A percentile compares a stretch with the other conserved stretches of the same genome.
phyloP scores from a whole-genome alignment of 2,113 vertebrate species.

The Erinaceus europaeus region DNA sequence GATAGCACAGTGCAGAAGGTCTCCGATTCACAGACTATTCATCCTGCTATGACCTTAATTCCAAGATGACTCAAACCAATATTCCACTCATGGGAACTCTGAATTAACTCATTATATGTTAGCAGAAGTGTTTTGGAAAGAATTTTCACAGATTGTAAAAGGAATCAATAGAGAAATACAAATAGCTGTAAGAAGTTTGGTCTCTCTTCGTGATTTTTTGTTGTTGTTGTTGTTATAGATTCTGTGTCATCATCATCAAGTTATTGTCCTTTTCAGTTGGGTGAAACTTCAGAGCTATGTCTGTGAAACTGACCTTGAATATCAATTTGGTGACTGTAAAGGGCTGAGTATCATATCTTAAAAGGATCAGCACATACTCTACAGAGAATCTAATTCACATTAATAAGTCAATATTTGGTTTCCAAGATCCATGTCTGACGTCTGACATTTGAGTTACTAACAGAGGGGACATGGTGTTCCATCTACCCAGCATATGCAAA shows the following conservation, averaged over 20 bases:
- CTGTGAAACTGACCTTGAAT: neutral
- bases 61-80: neutral
- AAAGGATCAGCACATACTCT: neutral
- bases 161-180: neutral
- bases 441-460: neutral
- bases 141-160: neutral
- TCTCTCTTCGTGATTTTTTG: conserved; percentile 1
- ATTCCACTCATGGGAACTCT: neutral
- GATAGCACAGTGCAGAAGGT: neutral
- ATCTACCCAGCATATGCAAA: neutral
- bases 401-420: neutral
- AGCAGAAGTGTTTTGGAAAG: neutral
- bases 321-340: no score
- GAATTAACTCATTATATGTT: neutral
- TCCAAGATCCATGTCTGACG: neutral
- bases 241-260: neutral
- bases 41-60: neutral
- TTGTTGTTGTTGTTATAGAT: neutral
- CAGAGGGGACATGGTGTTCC: neutral
- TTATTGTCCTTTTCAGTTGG: neutral
- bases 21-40: neutral
- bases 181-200: neutral
- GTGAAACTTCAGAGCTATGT: neutral
- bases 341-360: neutral
- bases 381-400: neutral